Conservation (phyloP, 2,113 vertebrate species). For the Odocoileus hemionus region DNA sequence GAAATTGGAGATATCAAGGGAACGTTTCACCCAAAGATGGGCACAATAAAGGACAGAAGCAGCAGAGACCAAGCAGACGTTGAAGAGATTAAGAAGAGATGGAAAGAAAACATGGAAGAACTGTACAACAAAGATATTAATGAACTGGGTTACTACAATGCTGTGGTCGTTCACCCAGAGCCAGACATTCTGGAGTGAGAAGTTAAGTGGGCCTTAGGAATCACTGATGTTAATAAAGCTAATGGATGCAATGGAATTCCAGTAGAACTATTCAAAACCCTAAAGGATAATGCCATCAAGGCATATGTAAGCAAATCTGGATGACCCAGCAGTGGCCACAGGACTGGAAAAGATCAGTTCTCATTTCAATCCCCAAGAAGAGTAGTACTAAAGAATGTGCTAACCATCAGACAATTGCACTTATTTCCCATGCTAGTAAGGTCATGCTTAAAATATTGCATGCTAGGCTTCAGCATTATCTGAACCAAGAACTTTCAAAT, state of each 20-base stretch:
- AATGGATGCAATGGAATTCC: neutral
- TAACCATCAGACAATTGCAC: neutral
- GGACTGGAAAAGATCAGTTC: neutral
- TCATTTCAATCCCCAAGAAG: neutral
- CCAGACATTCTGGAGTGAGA: neutral
- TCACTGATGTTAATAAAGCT: neutral
- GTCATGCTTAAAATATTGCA: neutral
- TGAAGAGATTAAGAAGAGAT: neutral
- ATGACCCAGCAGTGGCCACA: neutral
- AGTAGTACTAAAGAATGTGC: neutral
- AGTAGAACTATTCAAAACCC: neutral
- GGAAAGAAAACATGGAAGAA: neutral
- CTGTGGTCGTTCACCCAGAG: neutral
- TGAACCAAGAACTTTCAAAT: neutral
- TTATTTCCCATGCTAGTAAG: neutral
- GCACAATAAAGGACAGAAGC: neutral
- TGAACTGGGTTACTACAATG: neutral
- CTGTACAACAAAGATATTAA: neutral
- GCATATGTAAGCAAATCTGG: neutral
- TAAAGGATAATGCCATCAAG: neutral
- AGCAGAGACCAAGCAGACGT: rapidly evolving
- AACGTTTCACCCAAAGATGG: neutral
- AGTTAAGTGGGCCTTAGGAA: neutral
- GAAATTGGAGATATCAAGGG: neutral
- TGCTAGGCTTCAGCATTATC: neutral